Conservation (phyloP, 2,797 vertebrate genomes). For the Cyprinella venusta region DNA sequence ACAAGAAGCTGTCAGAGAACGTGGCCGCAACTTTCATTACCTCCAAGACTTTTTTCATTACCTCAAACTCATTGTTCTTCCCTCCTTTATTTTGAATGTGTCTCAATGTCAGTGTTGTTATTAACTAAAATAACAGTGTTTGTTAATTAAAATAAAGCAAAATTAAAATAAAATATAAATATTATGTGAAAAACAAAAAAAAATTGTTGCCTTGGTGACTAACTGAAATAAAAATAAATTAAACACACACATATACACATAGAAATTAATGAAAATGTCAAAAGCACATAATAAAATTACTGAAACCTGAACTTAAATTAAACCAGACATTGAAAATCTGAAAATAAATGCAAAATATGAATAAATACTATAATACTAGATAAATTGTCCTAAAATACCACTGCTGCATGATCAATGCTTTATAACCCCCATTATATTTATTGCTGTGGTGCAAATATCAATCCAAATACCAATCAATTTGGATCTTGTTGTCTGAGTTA, state of each 20-base stretch:
- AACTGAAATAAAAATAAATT: neutral
- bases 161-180: neutral
- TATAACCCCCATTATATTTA: neutral
- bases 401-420: neutral
- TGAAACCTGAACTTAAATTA: neutral
- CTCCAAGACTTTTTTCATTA: neutral
- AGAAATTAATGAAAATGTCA: neutral
- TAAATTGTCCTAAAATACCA: neutral
- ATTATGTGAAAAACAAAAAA: neutral
- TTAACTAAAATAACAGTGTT: neutral
- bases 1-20: neutral
- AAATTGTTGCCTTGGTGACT: neutral
- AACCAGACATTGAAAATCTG: neutral
- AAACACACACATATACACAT: neutral
- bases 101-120: neutral
- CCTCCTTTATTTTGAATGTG: neutral
- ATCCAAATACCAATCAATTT: neutral
- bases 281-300: neutral
- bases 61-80: neutral
- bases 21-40: neutral
- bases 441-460: neutral
- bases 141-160: neutral
- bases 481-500: neutral
- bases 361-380: neutral
- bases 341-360: neutral